Base-by-base conservation (phyloP, 2,113 vertebrate genomes). In the Meriones unguiculatus region DNA sequence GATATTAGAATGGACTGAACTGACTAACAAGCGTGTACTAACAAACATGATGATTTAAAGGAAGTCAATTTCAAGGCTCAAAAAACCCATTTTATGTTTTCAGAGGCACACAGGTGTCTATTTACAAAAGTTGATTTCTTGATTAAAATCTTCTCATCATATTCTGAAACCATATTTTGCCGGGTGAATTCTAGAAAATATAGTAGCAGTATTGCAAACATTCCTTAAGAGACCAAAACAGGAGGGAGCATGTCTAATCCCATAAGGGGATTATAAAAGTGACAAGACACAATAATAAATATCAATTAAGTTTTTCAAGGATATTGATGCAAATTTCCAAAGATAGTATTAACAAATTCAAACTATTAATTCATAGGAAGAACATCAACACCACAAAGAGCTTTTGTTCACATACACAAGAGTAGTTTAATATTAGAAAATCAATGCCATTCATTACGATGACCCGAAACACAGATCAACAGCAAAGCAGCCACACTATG, bases 291-390 rank as follows among this genome's bases (percentile, higher is more conserved):
- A 88, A 72, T 59, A 82, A 38, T 54, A 93, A 70, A 73, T 4
- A 32, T 73, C 84, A 54, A 41, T 35, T 20, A 70, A 62, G 7
- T 22, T 97, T 94, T 78, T 64, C 3, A 81, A 70, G 52, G 57
- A 28, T 2, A 70, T 8, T 88, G 25, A 76, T 24, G 41, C 22
- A 92, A 92, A 95, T 75, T 72, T 82, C 11, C 77, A 57, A 62
- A 93, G 76, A 76, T 62, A 78, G 77, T 92, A 41, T 69, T 88
- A 90, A 80, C 14, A 88, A 90, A 95, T 28, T 88, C 32, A 84
- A 46, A 13, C n/a, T 24, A 67, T 41, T 7, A 73, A 67, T 65
- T 88, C 5, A 90, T 62, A 46, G 67, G 89, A 82, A 64, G 8
- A 85, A n/a, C 1, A 24, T 57, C 15, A 64, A 10, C 8, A 52